Conservation (phyloP, 92 coral and sea anemone species). For the Epizoanthus rinbou region DNA sequence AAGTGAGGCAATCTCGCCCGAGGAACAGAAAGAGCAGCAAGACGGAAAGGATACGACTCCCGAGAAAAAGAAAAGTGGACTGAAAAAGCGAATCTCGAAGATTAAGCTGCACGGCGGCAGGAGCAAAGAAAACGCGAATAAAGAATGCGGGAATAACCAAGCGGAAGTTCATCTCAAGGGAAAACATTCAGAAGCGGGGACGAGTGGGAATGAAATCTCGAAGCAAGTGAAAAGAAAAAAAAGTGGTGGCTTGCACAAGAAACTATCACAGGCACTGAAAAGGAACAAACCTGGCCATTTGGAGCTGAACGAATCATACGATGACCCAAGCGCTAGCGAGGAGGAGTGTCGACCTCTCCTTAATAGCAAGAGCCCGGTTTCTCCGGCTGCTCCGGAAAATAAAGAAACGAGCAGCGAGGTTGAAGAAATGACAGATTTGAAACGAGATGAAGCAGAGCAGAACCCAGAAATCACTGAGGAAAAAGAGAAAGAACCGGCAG, state of each 20-base stretch:
- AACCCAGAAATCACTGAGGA: conserved; percentile 28
- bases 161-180: background rate
- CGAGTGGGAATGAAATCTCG: conserved; percentile 13
- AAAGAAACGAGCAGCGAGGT: background rate
- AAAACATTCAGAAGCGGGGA: conserved; percentile 9
- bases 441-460: background rate
- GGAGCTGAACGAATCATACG: conserved; percentile 20
- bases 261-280: conserved; percentile 29
- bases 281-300: conserved; percentile 29
- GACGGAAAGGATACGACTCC: conserved; percentile 19
- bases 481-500: conserved; percentile 8
- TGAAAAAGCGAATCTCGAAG: conserved; percentile 37
- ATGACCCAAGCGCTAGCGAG: conserved; percentile 33
- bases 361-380: background rate
- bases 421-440: background rate
- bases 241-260: conserved; percentile 36
- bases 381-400: background rate
- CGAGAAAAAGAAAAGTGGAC: conserved; percentile 30
- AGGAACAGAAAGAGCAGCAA: background rate
- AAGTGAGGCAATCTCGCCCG: conserved; percentile 1
- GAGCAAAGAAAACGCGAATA: conserved; percentile 8
- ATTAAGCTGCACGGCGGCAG: conserved; percentile 22
- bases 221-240: conserved; percentile 39
- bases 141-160: conserved; percentile 4
- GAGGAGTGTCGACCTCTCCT: conserved; percentile 6